Percentiles rank a stretch among this genome's conserved stretches.
Evolutionary conservation across 2,113 vertebrate species (phyloP).

Genomic region (Trochalopteron elliotii): DNA sequence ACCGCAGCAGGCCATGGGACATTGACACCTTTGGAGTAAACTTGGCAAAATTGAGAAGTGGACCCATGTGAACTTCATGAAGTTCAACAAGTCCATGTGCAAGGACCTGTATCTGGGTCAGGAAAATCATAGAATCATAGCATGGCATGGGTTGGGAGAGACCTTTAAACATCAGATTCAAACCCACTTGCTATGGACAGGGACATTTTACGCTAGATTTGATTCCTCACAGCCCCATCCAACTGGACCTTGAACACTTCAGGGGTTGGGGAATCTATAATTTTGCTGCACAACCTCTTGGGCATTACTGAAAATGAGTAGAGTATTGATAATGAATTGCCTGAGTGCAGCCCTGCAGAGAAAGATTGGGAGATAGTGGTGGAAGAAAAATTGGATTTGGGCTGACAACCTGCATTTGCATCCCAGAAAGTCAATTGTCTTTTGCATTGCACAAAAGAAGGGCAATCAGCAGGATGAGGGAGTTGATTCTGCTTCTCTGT

Average conservation of each 20-base stretch:
- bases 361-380: neutral
- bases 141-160: neutral
- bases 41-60: neutral
- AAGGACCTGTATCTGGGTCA: neutral
- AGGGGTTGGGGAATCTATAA: neutral
- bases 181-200: too few relatives aligned
- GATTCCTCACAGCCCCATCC: neutral
- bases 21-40: neutral
- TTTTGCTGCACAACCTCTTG: neutral
- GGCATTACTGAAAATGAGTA: neutral
- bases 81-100: neutral
- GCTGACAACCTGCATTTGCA: neutral
- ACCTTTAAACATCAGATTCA: neutral
- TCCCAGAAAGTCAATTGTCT: neutral
- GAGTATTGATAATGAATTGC: neutral
- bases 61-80: neutral
- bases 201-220: neutral
- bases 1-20: neutral
- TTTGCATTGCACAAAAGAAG: neutral
- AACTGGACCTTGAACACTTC: neutral
- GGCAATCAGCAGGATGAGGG: neutral
- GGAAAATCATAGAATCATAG: neutral
- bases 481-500: neutral
- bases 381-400: neutral
- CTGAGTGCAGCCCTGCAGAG: neutral